Evolutionary conservation across 2,797 vertebrate genomes (phyloP).

Genomic region (Peromyscus melanophrys): DNA sequence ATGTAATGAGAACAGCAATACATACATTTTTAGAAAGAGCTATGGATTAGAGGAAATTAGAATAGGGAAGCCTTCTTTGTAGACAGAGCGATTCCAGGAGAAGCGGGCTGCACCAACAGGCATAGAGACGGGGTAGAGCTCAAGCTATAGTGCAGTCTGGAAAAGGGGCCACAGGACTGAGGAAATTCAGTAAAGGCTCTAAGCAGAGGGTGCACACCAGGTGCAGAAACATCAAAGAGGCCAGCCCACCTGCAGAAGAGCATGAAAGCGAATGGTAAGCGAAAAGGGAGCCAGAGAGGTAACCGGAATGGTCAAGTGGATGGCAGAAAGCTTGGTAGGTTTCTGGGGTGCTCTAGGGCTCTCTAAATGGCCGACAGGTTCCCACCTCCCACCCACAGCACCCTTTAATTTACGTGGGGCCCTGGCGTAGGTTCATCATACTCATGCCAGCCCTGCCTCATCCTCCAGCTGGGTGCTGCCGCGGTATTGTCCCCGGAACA

Average conservation of each 20-base stretch:
- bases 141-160: neutral
- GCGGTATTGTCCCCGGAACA: neutral
- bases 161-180: neutral
- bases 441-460: neutral
- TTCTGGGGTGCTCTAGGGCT: neutral
- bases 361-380: neutral
- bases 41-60: neutral
- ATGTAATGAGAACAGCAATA: neutral
- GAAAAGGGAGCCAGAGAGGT: neutral
- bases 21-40: neutral
- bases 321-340: neutral
- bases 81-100: neutral
- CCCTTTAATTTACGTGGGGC: neutral
- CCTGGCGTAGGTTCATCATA: neutral
- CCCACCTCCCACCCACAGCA: neutral
- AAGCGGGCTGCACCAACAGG: neutral
- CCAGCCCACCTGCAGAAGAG: rapidly evolving
- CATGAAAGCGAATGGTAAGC: neutral
- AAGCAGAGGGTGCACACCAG: neutral
- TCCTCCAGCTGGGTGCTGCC: neutral
- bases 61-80: neutral
- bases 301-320: neutral
- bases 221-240: neutral
- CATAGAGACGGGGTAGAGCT: neutral
- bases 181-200: neutral